Evolutionary conservation across 2,888 invertebrate genomes (phyloP).

Genomic region (Drosophila lutescens): DNA sequence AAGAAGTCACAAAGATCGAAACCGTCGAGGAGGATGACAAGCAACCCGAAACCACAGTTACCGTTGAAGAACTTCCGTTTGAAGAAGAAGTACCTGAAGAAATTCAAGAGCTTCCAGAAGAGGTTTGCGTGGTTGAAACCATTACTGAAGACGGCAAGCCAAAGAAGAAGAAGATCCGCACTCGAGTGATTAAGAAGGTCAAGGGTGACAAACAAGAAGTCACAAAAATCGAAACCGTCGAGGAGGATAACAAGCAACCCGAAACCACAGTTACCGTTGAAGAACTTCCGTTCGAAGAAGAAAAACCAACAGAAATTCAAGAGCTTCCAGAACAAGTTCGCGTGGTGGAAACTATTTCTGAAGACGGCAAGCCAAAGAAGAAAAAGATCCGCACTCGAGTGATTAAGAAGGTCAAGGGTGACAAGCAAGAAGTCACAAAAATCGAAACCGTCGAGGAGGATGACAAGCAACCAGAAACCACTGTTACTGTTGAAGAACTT

Average conservation of each 20-base stretch:
- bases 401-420: conserved; percentile 9
- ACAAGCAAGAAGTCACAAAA: conserved; percentile 3
- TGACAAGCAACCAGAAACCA: neutral
- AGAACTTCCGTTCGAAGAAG: neutral
- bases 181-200: conserved; percentile 33
- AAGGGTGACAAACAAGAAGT: conserved; percentile 7
- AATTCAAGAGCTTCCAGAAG: neutral
- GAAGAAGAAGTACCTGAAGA: neutral
- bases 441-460: conserved; percentile 3
- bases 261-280: neutral
- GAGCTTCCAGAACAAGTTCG: conserved; percentile 1
- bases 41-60: neutral
- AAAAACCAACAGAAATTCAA: neutral
- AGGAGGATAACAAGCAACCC: neutral
- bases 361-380: conserved; percentile 5
- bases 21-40: conserved; percentile 4
- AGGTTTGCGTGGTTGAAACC: conserved; percentile 1
- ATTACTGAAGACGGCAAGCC: conserved; percentile 22
- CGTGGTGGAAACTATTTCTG: neutral
- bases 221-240: conserved; percentile 1
- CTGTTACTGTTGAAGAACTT: neutral
- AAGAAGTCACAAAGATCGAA: conserved; percentile 27
- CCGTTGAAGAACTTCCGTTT: neutral
- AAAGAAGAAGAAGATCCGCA: conserved; percentile 40
- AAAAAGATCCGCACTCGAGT: conserved; percentile 14